phyloP scores from a whole-genome alignment of 2,113 vertebrate genomes.

The Sander vitreus region DNA sequence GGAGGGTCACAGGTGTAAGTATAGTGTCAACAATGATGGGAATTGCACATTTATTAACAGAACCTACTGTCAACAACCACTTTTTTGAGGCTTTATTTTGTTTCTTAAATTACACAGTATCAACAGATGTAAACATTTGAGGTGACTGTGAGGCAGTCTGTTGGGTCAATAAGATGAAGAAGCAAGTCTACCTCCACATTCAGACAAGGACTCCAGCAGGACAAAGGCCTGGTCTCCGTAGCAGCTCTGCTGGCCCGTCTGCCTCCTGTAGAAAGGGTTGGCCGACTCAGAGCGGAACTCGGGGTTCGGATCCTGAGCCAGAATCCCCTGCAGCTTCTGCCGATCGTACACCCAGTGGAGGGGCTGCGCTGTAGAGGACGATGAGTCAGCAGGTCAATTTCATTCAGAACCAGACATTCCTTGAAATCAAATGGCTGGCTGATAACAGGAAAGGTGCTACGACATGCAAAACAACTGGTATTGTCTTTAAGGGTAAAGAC shows the following conservation, averaged over 20 bases:
- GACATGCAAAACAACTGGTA: neutral
- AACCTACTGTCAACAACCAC: neutral
- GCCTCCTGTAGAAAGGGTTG: conserved; percentile 83
- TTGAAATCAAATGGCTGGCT: neutral
- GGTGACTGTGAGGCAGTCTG: too few relatives aligned
- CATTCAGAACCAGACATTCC: neutral
- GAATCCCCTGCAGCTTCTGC: conserved; percentile 75
- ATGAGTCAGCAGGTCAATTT: neutral
- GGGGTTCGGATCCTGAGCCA: conserved; percentile 72
- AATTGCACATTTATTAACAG: neutral
- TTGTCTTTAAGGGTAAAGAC: neutral
- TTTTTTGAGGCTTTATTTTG: neutral
- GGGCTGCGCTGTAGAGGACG: conserved; percentile 73
- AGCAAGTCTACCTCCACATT: conserved; percentile 76
- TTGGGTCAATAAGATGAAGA: neutral
- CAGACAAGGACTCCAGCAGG: conserved; percentile 81
- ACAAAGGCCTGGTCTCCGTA: conserved; percentile 85
- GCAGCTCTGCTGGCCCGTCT: conserved; percentile 82
- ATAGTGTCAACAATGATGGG: neutral
- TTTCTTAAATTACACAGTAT: neutral
- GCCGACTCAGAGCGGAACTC: conserved; percentile 78
- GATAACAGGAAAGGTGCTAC: neutral
- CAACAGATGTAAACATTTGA: neutral
- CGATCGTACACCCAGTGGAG: conserved; percentile 85
- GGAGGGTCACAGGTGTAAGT: neutral